phyloP scores from a whole-genome alignment of 2,888 invertebrate genomes.

The Tinea pellionella region DNA sequence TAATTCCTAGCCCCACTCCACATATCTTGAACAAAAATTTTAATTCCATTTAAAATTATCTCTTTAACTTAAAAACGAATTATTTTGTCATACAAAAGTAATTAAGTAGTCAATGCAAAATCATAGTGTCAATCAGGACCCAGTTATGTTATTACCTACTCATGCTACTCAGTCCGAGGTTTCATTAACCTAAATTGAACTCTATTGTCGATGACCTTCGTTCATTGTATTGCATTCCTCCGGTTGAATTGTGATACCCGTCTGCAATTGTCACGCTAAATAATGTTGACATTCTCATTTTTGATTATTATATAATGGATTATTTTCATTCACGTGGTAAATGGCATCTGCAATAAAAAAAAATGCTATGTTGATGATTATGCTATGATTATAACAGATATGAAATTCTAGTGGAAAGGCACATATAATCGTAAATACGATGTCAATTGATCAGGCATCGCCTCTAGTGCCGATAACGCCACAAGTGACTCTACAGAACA shows the following conservation, averaged over 20 bases:
- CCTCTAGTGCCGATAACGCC: slow-evolving; percentile 65
- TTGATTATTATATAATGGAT: neutral
- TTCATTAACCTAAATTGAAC: slow-evolving; percentile 51
- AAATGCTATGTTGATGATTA: neutral
- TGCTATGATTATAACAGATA: neutral
- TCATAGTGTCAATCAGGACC: too few species aligned
- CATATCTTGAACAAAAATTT: neutral
- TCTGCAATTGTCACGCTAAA: neutral
- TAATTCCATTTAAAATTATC: neutral
- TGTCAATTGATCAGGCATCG: slow-evolving; percentile 67
- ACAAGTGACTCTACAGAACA: slow-evolving; percentile 56
- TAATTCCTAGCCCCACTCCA: neutral
- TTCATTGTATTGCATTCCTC: slow-evolving; percentile 32
- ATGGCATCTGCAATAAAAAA: neutral
- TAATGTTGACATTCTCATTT: neutral
- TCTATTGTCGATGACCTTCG: slow-evolving; percentile 32
- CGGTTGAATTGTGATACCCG: neutral
- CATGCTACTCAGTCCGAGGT: neutral
- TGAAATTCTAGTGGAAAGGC: neutral
- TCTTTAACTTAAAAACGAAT: neutral
- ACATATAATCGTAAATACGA: slow-evolving; percentile 31
- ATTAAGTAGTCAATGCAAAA: neutral
- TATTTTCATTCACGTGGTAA: neutral
- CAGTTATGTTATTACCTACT: too few species aligned
- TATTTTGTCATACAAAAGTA: neutral